Evolutionary conservation across 1,140 invertebrate genomes (phyloP), one percentile per base, ranked within the genome.

Genomic region (Drosophila navojoa): DNA sequence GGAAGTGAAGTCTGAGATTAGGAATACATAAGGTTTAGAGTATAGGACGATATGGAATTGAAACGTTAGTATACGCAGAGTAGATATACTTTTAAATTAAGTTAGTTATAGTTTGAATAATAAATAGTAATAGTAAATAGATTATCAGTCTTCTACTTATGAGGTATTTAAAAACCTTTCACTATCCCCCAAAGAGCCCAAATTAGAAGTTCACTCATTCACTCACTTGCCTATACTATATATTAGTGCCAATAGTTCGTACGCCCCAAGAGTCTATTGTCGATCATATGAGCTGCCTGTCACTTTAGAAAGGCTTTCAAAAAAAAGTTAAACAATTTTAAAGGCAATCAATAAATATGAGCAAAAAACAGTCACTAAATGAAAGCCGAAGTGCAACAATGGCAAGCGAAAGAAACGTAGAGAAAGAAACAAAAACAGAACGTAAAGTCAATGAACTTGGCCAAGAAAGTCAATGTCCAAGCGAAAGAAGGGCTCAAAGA

Each of bases 261-360:
- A 29, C 19, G n/a, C 16, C 11, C 4, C 9, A 35, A 54, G 9
- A 55, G 62, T 13, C 35, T 32, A n/a, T 45, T 19, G 55, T 40
- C 42, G 57, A 61, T 73, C 71, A 55, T 40, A 19, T 66, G 22
- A 64, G 61, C 45, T 35, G 64, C 64, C 71, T 54, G 35, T 73
- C 57, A 73, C 71, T 73, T 70, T 74, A 55, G 71, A 74, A 74
- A 74, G 71, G 71, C n/a, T 62, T 73, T 73, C 6, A 50, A 55
- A 69, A 55, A 6, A 5, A 9, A 32, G 49, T 61, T 55, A 6
- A 5, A 9, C 11, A 38, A 38, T 38, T 73, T 70, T 42, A 35
- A 70, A 70, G 61, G 66, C 58, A 45, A 71, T 67, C 57, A 62
- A 69, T 53, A 67, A 69, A 69, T 25, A 40, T 38, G 54, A 72